These are phyloP conservation scores for Tetragnatha versicolor DNA, from an alignment of 1,140 invertebrate genomes.

Conservation along the genomic window DNA sequence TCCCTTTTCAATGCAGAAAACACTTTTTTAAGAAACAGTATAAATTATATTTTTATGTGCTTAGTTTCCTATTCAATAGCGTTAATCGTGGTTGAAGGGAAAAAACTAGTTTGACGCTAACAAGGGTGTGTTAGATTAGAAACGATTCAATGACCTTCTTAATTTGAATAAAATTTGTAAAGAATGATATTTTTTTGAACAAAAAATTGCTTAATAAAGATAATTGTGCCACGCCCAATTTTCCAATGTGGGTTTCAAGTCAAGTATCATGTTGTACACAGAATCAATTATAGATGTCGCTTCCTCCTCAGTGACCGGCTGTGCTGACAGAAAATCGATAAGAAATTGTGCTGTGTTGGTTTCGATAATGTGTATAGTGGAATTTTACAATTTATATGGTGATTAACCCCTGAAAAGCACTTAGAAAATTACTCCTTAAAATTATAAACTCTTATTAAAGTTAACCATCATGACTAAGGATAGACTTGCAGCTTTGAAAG, in stretches of 20 bases:
- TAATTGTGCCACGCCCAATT: constrained; percentile 44
- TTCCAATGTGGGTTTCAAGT: constrained; percentile 39
- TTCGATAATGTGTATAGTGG: constrained; percentile 53
- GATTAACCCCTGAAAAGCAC: constrained; percentile 25
- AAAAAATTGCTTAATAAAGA: no score
- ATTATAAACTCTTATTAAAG: constrained; percentile 48
- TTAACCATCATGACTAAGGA: constrained; percentile 56
- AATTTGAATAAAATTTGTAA: no score
- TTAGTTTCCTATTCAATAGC: no score
- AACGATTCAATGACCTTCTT: no score
- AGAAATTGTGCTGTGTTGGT: constrained; percentile 55
- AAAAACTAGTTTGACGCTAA: no score
- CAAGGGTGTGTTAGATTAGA: no score
- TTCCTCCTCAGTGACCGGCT: constrained; percentile 44
- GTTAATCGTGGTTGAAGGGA: no score
- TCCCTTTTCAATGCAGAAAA: no score
- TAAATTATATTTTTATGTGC: no score
- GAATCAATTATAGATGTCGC: constrained; percentile 55
- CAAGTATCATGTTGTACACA: constrained; percentile 42
- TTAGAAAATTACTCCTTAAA: constrained; percentile 38
- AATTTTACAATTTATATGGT: constrained; percentile 52
- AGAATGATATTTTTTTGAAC: no score
- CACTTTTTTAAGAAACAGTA: no score
- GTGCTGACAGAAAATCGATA: constrained; percentile 56
- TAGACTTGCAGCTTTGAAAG: constrained; percentile 57